Evolutionary conservation across 1,140 invertebrate genomes (phyloP).

Genomic region (Pogonus chalceus): DNA sequence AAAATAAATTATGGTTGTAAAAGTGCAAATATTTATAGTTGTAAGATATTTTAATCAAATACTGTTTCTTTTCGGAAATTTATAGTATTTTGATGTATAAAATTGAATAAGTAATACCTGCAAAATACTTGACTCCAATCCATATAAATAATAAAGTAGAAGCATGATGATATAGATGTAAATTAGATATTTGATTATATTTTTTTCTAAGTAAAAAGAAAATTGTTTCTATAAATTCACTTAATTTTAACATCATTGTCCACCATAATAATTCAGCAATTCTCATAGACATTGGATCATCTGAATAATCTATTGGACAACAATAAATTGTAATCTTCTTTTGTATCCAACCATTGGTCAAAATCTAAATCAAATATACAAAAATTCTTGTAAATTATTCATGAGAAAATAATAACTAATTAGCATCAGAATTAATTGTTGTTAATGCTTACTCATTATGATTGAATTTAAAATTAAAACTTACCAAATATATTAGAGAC

Average conservation of each 20-base stretch:
- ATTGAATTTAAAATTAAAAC: constrained; percentile 8
- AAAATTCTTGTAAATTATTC: not conserved
- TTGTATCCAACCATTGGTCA: constrained; percentile 18
- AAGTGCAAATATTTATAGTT: no score
- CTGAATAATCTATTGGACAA: constrained; percentile 56
- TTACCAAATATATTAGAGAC: constrained; percentile 36
- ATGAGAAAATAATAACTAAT: not conserved
- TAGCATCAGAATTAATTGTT: not conserved
- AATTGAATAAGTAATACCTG: constrained; percentile 36
- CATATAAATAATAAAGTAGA: constrained; percentile 55
- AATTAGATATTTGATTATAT: constrained; percentile 55
- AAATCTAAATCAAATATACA: not conserved
- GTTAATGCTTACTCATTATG: not conserved
- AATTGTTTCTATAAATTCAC: constrained; percentile 41
- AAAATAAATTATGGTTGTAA: no score
- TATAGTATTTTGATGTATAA: not conserved
- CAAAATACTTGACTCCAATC: constrained; percentile 55
- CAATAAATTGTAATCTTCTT: constrained; percentile 37
- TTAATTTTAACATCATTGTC: constrained; percentile 38
- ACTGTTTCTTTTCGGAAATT: no score
- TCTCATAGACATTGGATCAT: constrained; percentile 45
- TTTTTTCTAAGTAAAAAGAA: constrained; percentile 66
- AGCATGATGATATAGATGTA: constrained; percentile 65
- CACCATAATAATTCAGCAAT: constrained; percentile 43
- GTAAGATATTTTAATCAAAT: no score